Evolutionary conservation across 1,140 invertebrate species (phyloP), one percentile per base, ranked within the genome.

Genomic region (Drosophila bocqueti): DNA sequence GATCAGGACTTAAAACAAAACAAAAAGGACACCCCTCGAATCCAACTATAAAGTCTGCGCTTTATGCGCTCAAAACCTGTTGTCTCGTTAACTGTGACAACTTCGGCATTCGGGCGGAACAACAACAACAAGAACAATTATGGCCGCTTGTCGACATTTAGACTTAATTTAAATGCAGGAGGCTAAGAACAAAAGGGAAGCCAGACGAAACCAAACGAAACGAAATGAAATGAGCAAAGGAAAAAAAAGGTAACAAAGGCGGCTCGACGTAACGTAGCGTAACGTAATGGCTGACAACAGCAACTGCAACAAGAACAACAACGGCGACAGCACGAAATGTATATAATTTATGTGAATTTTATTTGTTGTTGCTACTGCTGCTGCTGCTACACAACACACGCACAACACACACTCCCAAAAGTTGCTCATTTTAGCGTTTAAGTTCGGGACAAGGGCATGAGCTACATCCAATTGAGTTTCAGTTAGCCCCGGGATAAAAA

Each of bases 121-220:
- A 60, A 69, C 50, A 73, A 76, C 54, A 36, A 74, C 79, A 60
- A 68, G 76, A 83, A 85, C 78, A 75, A 83, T 77, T 79, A 79
- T 79, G 58, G 65, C 49, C 77, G 72, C 78, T 87, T 89, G 84
- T 84, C 84, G 84, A 71, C 84, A 87, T 90, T 89, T 90, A 90
- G 81, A 90, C 84, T 89, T 90, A 90, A 89, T 91, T 89, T 89
- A 89, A 89, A 89, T 89, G 81, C 84, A 90, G 64, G n/a, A 31
- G 63, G 61, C 71, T 60, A 42, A 81, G 16, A 71, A 78, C 31
- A 75, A 66, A 67, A 57, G 66, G 36, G 13, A 49, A 54, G 54
- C 43, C 50, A 50, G 31, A 43, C 31, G 45, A 63, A 62, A 31
- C 52, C n/a, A 64, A 74, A 47, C 42, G 71, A 21, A 50, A 61